phyloP scores from a whole-genome alignment of 2,113 vertebrate genomes.

The Neodontobutis hainanensis region DNA sequence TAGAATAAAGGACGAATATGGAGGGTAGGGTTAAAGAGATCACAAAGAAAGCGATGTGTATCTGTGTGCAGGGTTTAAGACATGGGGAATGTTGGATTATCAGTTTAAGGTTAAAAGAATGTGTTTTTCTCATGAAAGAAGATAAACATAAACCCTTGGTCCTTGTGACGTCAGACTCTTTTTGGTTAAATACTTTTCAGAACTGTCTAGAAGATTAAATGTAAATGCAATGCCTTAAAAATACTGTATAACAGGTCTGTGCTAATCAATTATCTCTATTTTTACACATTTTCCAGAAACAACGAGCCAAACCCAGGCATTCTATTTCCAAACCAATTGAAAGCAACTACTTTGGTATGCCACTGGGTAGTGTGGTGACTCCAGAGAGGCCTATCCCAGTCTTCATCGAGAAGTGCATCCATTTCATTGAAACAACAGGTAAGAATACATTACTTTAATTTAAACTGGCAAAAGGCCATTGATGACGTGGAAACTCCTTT shows the following conservation, averaged over 20 bases:
- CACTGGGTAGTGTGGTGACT: conserved; percentile 84
- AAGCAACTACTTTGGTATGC: conserved; percentile 93
- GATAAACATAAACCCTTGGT: conserved; percentile 14
- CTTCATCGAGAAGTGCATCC: conserved; percentile 94
- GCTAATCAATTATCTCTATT: conserved; percentile 18
- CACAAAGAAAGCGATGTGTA: conserved; percentile 32
- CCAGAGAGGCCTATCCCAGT: conserved; percentile 88
- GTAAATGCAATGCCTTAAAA: conserved; percentile 14
- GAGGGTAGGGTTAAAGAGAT: conserved; percentile 18
- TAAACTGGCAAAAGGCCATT: not conserved
- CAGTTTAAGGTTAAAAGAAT: conserved; percentile 42
- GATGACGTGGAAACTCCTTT: not conserved
- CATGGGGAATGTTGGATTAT: conserved; percentile 55
- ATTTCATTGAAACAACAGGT: conserved; percentile 94
- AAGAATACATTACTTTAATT: conserved; percentile 38
- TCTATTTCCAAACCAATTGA: conserved; percentile 92
- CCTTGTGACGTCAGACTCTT: conserved; percentile 13
- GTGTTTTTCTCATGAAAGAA: conserved; percentile 17
- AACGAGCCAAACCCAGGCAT: conserved; percentile 86
- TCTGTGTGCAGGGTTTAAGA: conserved; percentile 38
- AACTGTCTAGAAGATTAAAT: not conserved
- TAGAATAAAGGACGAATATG: conserved; percentile 8
- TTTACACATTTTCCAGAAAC: conserved; percentile 78
- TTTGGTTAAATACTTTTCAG: conserved; percentile 12
- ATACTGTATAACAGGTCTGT: not conserved